Percentiles rank a stretch among this genome's conserved stretches.
Evolutionary conservation across 2,888 invertebrate species (phyloP).

Genomic region (Perithous albicinctus): DNA sequence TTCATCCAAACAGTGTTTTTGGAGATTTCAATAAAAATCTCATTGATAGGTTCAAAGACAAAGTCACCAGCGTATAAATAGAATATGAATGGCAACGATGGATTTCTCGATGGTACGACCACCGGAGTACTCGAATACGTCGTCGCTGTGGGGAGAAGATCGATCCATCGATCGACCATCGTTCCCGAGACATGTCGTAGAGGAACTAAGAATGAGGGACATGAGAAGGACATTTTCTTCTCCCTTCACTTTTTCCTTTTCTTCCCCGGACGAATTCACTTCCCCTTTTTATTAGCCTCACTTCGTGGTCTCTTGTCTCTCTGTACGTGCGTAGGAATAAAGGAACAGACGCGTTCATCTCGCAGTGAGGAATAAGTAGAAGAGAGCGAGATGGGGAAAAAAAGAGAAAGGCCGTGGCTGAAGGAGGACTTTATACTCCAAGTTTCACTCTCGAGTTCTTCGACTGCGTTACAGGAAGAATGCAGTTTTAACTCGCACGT

Average conservation of each 20-base stretch:
- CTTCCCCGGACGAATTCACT: not conserved
- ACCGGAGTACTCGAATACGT: slow-evolving; percentile 43
- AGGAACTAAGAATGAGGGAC: slow-evolving; percentile 19
- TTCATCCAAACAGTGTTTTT: not conserved
- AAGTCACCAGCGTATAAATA: not conserved
- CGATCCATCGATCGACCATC: slow-evolving; percentile 51
- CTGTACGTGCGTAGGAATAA: slow-evolving; percentile 18
- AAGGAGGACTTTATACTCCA: slow-evolving; percentile 13
- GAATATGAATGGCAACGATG: slow-evolving; percentile 19
- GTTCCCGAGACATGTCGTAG: slow-evolving; percentile 30
- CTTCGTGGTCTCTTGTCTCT: slow-evolving; percentile 1
- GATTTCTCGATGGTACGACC: slow-evolving; percentile 26
- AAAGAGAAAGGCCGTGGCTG: slow-evolving; percentile 5
- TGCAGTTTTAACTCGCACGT: slow-evolving; percentile 11
- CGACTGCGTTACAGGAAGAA: slow-evolving; percentile 5
- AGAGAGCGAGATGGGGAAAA: not conserved
- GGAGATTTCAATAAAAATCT: not conserved
- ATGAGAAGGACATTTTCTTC: slow-evolving; percentile 16
- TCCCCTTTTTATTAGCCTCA: not conserved
- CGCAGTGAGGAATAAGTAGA: not conserved
- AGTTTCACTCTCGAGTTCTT: slow-evolving; percentile 16
- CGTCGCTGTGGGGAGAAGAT: slow-evolving; percentile 34
- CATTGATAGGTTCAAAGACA: not conserved
- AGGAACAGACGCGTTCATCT: not conserved
- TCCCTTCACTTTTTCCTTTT: no score